Percentiles rank a stretch among this genome's conserved stretches.
phyloP scores from a whole-genome alignment of 1,140 invertebrate genomes.

The Neodiprion lecontei region DNA sequence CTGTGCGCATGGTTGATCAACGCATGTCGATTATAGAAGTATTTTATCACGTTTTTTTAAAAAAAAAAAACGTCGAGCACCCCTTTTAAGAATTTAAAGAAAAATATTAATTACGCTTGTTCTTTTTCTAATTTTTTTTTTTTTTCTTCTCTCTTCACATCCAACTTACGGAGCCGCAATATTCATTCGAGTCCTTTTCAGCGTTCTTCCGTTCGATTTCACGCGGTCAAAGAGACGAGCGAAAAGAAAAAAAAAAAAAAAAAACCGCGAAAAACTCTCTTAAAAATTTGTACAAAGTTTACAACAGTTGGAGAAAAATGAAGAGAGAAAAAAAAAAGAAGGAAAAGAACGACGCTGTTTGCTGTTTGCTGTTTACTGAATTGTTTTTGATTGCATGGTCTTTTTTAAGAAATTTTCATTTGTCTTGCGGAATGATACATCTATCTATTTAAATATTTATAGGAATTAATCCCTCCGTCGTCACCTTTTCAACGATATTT shows the following conservation, averaged over 20 bases:
- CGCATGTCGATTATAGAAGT: no score
- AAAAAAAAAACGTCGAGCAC: background rate
- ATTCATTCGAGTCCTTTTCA: no score
- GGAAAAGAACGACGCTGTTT: background rate
- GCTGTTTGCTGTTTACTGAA: background rate
- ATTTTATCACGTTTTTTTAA: background rate
- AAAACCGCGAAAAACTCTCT: no score
- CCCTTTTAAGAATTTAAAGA: background rate
- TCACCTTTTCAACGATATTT: no score
- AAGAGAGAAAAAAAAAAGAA: background rate
- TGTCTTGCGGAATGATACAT: background rate
- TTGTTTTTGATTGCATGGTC: background rate
- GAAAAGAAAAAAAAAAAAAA: background rate
- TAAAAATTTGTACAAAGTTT: no score
- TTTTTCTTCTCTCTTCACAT: background rate
- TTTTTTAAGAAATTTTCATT: background rate
- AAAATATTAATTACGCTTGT: background rate
- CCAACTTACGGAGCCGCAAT: background rate
- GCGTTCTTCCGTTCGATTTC: background rate
- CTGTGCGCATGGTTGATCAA: no score
- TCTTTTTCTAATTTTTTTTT: background rate
- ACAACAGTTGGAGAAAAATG: no score
- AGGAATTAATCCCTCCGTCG: no score
- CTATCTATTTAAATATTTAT: no score
- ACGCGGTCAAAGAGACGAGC: background rate